Conservation (phyloP, 2,888 invertebrate species). For the Orgyia antiqua region DNA sequence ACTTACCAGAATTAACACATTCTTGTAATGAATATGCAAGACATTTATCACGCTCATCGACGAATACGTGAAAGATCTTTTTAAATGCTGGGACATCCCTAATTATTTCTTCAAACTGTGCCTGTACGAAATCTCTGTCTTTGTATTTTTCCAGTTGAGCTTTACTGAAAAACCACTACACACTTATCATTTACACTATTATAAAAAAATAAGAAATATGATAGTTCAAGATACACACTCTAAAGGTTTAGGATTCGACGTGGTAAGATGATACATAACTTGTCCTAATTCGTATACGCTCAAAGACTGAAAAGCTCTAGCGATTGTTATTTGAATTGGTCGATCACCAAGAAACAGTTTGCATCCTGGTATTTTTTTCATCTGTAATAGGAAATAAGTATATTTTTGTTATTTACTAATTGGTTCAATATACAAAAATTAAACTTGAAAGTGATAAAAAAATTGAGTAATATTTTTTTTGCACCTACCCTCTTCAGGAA, state of each 20-base stretch:
- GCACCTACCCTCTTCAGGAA: too few species aligned
- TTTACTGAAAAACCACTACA: conserved; percentile 42
- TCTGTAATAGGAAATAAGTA: conserved; percentile 38
- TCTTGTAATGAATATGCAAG: conserved; percentile 68
- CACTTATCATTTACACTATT: neutral
- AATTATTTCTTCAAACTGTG: conserved; percentile 66
- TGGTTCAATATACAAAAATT: too few species aligned
- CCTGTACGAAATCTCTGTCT: conserved; percentile 62
- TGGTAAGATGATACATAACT: conserved; percentile 63
- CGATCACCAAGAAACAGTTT: conserved; percentile 68
- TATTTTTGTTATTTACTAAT: too few species aligned
- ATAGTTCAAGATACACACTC: conserved; percentile 58
- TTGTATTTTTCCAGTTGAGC: conserved; percentile 60
- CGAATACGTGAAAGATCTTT: conserved; percentile 71
- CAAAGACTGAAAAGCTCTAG: conserved; percentile 65
- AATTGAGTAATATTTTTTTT: too few species aligned
- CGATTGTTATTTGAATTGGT: conserved; percentile 68
- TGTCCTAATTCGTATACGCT: conserved; percentile 64
- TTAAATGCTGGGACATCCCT: conserved; percentile 67
- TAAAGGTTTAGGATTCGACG: conserved; percentile 57
- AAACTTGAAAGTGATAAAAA: too few species aligned
- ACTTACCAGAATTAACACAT: conserved; percentile 59
- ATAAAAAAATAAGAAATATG: neutral
- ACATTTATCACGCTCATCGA: conserved; percentile 68
- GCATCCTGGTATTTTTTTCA: conserved; percentile 70